These are phyloP conservation scores for Drosophila kikkawai DNA, from an alignment of 1,140 invertebrate genomes.

Conservation along the genomic window DNA sequence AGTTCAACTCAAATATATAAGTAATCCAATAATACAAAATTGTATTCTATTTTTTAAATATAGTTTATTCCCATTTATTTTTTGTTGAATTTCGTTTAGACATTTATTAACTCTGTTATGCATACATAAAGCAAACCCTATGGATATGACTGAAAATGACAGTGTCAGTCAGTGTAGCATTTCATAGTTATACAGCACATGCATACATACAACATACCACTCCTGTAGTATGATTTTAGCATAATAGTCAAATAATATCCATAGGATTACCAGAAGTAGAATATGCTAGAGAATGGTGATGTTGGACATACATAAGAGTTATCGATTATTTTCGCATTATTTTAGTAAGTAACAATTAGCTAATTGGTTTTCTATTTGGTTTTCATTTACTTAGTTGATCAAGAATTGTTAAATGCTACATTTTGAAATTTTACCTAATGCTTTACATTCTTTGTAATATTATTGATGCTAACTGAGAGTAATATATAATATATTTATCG, in stretches of 20 bases:
- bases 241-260: background rate
- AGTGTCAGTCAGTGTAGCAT: background rate
- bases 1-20: background rate
- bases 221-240: too few relatives aligned
- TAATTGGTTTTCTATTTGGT: background rate
- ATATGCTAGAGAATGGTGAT: background rate
- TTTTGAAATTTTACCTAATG: slow-evolving; percentile 16
- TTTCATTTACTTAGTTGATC: slow-evolving; percentile 3
- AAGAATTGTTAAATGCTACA: slow-evolving; percentile 8
- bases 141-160: background rate
- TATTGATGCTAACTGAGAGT: slow-evolving; percentile 6
- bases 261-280: background rate
- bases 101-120: background rate
- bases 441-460: slow-evolving; percentile 2
- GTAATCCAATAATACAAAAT: background rate
- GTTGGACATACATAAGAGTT: background rate
- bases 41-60: background rate
- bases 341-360: slow-evolving; percentile 9
- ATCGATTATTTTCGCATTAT: background rate
- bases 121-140: background rate
- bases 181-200: background rate
- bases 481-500: slow-evolving; percentile 6
- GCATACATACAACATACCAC: background rate
- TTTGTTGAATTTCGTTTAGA: background rate
- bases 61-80: background rate